Evolutionary conservation across 2,888 invertebrate genomes (phyloP).

Genomic region (Andricus curvator): DNA sequence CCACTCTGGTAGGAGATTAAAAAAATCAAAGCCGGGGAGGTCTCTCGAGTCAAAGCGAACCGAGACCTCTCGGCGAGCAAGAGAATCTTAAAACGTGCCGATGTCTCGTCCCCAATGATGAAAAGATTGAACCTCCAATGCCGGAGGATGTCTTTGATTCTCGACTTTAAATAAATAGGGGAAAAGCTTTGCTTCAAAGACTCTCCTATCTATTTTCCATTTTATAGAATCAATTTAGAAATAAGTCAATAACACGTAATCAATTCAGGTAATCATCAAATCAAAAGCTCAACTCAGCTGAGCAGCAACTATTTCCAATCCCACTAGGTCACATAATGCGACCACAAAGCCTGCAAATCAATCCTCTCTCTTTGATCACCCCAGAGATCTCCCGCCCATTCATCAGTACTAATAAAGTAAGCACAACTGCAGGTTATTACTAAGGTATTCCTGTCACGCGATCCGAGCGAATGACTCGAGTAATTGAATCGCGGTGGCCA

Average conservation of each 20-base stretch:
- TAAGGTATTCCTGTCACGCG: slow-evolving; percentile 26
- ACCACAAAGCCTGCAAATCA: background rate
- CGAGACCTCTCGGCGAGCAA: slow-evolving; percentile 7
- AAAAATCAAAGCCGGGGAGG: slow-evolving; percentile 29
- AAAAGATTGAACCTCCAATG: slow-evolving; percentile 14
- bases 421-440: slow-evolving; percentile 7
- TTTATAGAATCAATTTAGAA: background rate
- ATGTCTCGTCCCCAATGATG: slow-evolving; percentile 34
- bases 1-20: slow-evolving; percentile 17
- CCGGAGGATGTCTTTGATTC: slow-evolving; percentile 21
- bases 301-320: background rate
- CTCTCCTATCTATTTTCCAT: background rate
- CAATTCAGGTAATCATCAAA: background rate
- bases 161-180: background rate
- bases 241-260: background rate
- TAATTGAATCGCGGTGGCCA: slow-evolving; percentile 12
- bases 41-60: slow-evolving; percentile 34
- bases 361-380: background rate
- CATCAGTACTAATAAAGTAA: slow-evolving; percentile 13
- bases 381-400: background rate
- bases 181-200: background rate
- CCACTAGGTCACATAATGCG: background rate
- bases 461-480: slow-evolving; percentile 25
- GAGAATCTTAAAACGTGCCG: slow-evolving; percentile 36
- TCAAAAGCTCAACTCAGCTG: background rate